These are phyloP conservation scores for Monopterus albus DNA, from an alignment of 2,113 vertebrate species.

Conservation along the genomic window DNA sequence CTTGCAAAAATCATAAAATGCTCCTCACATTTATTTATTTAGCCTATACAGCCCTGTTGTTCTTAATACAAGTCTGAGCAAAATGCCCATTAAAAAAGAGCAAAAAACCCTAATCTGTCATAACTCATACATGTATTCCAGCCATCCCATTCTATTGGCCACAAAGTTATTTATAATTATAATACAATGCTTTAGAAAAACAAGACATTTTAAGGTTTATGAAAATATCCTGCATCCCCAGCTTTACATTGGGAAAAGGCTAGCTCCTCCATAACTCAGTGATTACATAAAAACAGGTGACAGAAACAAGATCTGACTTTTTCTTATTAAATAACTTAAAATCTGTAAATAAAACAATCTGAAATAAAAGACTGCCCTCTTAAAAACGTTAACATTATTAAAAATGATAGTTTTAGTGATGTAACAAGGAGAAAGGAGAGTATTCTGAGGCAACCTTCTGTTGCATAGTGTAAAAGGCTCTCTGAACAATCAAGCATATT, in stretches of 20 bases:
- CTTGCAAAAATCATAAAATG: constrained; percentile 42
- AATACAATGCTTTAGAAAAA: constrained; percentile 79
- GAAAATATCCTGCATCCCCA: constrained; percentile 75
- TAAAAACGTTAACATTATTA: constrained; percentile 1
- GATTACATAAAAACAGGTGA: constrained; percentile 45
- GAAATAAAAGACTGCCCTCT: constrained; percentile 39
- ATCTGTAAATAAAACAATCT: constrained; percentile 50
- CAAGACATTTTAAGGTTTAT: constrained; percentile 74
- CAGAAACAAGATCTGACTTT: constrained; percentile 25
- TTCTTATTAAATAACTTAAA: constrained; percentile 21
- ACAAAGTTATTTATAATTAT: constrained; percentile 80
- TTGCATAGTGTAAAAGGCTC: constrained; percentile 34
- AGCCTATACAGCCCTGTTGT: constrained; percentile 47
- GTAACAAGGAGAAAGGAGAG: constrained; percentile 29
- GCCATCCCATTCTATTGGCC: constrained; percentile 63
- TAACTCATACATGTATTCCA: constrained; percentile 72
- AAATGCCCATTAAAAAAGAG: constrained; percentile 41
- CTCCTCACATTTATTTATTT: constrained; percentile 31
- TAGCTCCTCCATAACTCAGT: constrained; percentile 22
- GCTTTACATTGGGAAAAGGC: constrained; percentile 58
- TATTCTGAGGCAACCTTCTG: constrained; percentile 28
- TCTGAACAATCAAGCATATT: constrained; percentile 26
- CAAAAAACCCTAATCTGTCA: constrained; percentile 55
- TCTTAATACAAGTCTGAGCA: constrained; percentile 61
- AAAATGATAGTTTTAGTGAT: constrained; percentile 37